Conservation (phyloP, 2,113 vertebrate species). For the Dipodomys spectabilis region DNA sequence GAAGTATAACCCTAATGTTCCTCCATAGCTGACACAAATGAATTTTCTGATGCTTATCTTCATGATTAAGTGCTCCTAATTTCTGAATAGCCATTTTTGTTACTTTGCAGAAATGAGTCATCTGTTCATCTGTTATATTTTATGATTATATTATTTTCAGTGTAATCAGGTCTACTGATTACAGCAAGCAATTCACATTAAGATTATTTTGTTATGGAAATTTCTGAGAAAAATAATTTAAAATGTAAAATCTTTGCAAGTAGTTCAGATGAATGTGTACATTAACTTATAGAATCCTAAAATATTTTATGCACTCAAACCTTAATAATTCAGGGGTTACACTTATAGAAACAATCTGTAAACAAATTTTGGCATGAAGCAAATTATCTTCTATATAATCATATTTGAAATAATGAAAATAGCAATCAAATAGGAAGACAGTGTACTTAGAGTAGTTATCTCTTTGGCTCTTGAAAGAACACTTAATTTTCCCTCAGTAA, state of each 20-base stretch:
- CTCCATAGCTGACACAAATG: neutral
- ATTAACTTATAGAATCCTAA: conserved; percentile 33
- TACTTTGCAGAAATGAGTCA: conserved; percentile 45
- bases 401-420: conserved; percentile 7
- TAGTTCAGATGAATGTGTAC: neutral
- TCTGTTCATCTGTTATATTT: conserved; percentile 55
- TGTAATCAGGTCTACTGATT: conserved; percentile 47
- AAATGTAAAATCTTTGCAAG: conserved; percentile 27
- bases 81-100: conserved; percentile 59
- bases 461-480: neutral
- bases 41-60: neutral
- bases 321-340: conserved; percentile 19
- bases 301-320: conserved; percentile 23
- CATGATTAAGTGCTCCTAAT: neutral
- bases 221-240: conserved; percentile 56
- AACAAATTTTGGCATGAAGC: conserved; percentile 28
- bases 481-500: conserved; percentile 43
- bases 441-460: neutral
- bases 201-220: conserved; percentile 38
- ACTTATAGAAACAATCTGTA: neutral
- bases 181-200: conserved; percentile 4
- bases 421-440: neutral
- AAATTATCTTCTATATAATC: conserved; percentile 2
- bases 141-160: conserved; percentile 53
- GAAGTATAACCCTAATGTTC: conserved; percentile 26